phyloP scores from a whole-genome alignment of 2,888 invertebrate species.

The Philonicus albiceps region DNA sequence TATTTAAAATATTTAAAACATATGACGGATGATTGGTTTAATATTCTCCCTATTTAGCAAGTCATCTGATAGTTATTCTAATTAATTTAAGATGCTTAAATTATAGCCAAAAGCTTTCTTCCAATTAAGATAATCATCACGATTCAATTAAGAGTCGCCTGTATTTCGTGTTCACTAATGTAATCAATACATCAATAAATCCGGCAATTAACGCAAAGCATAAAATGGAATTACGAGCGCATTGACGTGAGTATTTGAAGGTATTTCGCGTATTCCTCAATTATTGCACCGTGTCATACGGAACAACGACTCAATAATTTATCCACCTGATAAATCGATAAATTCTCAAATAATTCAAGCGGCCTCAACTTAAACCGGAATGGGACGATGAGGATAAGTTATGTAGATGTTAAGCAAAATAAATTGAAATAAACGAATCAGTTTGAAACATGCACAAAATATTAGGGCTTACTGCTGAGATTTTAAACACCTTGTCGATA shows the following conservation, averaged over 20 bases:
- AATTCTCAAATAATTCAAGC: neutral
- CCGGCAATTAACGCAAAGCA: neutral
- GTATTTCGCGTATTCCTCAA: neutral
- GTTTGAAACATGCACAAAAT: neutral
- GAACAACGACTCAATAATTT: neutral
- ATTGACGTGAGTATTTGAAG: neutral
- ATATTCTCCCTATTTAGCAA: neutral
- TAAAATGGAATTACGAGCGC: neutral
- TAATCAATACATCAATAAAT: neutral
- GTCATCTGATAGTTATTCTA: neutral
- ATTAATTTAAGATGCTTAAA: neutral
- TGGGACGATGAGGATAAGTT: neutral
- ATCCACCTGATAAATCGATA: neutral
- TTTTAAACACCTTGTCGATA: neutral
- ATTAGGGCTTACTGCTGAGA: neutral
- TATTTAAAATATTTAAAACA: no score
- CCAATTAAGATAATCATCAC: neutral
- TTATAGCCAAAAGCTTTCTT: neutral
- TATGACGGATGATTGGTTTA: no score
- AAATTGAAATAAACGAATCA: neutral
- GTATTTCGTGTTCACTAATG: neutral
- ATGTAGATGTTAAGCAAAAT: neutral
- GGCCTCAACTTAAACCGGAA: neutral
- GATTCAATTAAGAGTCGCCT: neutral
- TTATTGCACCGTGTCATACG: neutral